A percentile compares a stretch with the other conserved stretches of the same genome.
Evolutionary conservation across 2,797 vertebrate species (phyloP).

Genomic region (Diplodus puntazzo): DNA sequence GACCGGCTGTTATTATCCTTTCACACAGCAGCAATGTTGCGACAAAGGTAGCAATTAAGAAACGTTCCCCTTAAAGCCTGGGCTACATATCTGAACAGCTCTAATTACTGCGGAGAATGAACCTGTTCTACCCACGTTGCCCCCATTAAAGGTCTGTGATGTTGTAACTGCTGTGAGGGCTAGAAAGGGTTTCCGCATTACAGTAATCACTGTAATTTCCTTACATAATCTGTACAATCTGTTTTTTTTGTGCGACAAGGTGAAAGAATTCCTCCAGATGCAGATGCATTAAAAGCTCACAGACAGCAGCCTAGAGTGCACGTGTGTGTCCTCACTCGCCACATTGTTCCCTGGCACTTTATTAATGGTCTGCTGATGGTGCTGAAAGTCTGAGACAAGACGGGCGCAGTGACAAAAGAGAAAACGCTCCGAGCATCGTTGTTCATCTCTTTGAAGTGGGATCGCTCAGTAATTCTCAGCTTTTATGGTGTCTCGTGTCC

Average conservation of each 20-base stretch:
- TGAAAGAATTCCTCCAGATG: neutral
- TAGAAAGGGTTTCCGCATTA: conserved; percentile 58
- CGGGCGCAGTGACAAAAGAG: conserved; percentile 42
- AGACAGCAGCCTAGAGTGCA: neutral
- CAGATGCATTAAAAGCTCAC: conserved; percentile 6
- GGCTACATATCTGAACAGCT: conserved; percentile 68
- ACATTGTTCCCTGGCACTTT: conserved; percentile 59
- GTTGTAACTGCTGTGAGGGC: conserved; percentile 41
- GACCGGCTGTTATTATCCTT: conserved; percentile 77
- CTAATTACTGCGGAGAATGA: conserved; percentile 74
- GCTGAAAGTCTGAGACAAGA: conserved; percentile 47
- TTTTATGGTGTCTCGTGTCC: conserved; percentile 65
- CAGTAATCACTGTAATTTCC: conserved; percentile 66
- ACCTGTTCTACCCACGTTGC: conserved; percentile 56
- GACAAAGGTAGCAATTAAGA: conserved; percentile 79
- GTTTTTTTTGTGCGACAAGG: conserved; percentile 37
- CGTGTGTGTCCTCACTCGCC: conserved; percentile 3
- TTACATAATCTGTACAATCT: conserved; percentile 66
- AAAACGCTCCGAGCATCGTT: conserved; percentile 45
- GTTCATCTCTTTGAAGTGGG: conserved; percentile 69
- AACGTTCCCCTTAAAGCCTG: conserved; percentile 69
- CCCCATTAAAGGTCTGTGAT: conserved; percentile 59
- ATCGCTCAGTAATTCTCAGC: conserved; percentile 57
- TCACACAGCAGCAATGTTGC: conserved; percentile 72
- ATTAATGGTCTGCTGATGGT: conserved; percentile 55